These are phyloP conservation scores for Strigamia transsilvanica DNA, from an alignment of 2,888 invertebrate species.

Conservation along the genomic window DNA sequence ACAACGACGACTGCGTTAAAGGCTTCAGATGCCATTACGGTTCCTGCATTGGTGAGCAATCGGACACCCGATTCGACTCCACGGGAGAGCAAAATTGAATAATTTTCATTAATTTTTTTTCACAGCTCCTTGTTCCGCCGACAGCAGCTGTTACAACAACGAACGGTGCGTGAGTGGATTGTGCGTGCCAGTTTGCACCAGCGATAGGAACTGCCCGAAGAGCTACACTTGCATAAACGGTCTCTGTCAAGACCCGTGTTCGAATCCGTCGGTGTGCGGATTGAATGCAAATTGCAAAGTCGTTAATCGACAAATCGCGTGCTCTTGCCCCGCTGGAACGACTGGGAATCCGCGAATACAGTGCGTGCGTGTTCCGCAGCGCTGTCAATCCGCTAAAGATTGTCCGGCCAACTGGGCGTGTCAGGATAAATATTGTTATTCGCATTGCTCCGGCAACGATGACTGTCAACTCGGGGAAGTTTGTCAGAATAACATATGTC, in stretches of 20 bases:
- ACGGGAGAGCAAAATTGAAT: too few species aligned
- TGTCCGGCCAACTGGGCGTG: slow-evolving; percentile 35
- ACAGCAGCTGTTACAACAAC: slow-evolving; percentile 86
- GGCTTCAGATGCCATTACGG: slow-evolving; percentile 4
- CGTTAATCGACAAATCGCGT: slow-evolving; percentile 60
- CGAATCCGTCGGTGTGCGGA: slow-evolving; percentile 31
- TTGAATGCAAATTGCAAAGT: slow-evolving; percentile 49
- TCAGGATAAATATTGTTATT: slow-evolving; percentile 33
- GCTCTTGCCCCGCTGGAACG: slow-evolving; percentile 61
- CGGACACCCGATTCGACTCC: background rate
- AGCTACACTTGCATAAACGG: slow-evolving; percentile 57
- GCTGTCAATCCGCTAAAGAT: slow-evolving; percentile 23
- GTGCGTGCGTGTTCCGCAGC: slow-evolving; percentile 57
- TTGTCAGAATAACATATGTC: slow-evolving; percentile 67
- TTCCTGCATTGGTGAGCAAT: slow-evolving; percentile 31
- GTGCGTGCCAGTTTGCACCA: slow-evolving; percentile 69
- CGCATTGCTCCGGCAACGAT: slow-evolving; percentile 70
- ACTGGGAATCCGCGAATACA: slow-evolving; percentile 60
- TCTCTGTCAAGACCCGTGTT: slow-evolving; percentile 53
- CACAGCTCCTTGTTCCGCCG: slow-evolving; percentile 80
- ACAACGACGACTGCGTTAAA: slow-evolving; percentile 15
- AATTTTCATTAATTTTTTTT: slow-evolving; percentile 61
- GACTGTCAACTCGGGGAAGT: slow-evolving; percentile 78
- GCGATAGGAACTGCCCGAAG: slow-evolving; percentile 55
- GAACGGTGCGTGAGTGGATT: slow-evolving; percentile 80